phyloP scores from a whole-genome alignment of 2,888 invertebrate genomes.

The Cryptocephalus primarius region DNA sequence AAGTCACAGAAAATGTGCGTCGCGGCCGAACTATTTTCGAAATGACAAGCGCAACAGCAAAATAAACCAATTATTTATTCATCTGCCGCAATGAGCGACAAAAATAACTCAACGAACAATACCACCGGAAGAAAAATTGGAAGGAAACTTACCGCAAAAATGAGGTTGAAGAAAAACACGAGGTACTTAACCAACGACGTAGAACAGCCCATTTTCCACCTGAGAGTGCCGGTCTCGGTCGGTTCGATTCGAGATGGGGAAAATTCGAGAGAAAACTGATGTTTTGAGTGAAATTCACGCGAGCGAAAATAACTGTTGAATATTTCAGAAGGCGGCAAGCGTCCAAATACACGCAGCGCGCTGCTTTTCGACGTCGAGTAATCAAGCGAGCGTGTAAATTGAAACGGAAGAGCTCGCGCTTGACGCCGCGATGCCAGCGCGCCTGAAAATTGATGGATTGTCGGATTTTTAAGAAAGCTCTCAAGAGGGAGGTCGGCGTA shows the following conservation, averaged over 20 bases:
- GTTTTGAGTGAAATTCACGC: neutral
- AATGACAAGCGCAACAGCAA: no score
- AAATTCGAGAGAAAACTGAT: neutral
- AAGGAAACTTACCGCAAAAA: conserved; percentile 59
- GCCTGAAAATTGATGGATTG: neutral
- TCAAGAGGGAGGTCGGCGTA: no score
- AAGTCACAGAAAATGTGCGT: no score
- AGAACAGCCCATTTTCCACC: conserved; percentile 26
- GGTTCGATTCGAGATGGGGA: no score
- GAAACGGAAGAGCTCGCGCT: neutral
- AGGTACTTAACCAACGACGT: conserved; percentile 29
- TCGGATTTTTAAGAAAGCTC: neutral
- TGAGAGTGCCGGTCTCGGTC: no score
- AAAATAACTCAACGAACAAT: no score
- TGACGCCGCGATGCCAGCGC: conserved; percentile 1
- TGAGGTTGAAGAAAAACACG: conserved; percentile 35
- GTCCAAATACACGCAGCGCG: conserved; percentile 2
- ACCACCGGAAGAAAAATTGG: neutral
- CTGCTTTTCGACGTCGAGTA: conserved; percentile 1
- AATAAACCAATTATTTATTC: no score
- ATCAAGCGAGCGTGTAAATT: conserved; percentile 2
- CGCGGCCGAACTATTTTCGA: no score
- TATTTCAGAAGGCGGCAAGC: conserved; percentile 2
- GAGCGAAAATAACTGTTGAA: conserved; percentile 6
- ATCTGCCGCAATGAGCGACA: no score